Evolutionary conservation across 2,797 vertebrate genomes (phyloP).

Genomic region (Etheostoma perlongum): DNA sequence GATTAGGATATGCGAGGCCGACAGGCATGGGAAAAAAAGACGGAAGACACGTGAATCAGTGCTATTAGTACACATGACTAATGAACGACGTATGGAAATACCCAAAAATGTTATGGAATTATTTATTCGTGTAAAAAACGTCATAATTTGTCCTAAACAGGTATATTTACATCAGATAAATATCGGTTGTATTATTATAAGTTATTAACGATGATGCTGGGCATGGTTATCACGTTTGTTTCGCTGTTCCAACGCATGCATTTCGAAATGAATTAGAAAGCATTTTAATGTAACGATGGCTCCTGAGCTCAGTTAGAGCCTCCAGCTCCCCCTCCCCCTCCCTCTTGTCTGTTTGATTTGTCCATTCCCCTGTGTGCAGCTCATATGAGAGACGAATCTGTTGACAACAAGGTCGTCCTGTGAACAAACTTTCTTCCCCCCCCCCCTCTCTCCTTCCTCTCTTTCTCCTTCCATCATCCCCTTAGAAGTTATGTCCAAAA

Average conservation of each 20-base stretch:
- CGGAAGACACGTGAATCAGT: neutral
- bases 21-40: constrained; percentile 9
- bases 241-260: neutral
- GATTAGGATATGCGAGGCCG: constrained; percentile 29
- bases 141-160: neutral
- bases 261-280: constrained; percentile 15
- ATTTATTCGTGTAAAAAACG: neutral
- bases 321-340: neutral
- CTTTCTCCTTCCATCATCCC: constrained; percentile 55
- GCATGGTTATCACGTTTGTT: neutral
- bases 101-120: too few relatives aligned
- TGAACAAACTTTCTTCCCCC: constrained; percentile 74
- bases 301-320: neutral
- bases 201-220: neutral
- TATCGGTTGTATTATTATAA: neutral
- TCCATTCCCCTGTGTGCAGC: constrained; percentile 66
- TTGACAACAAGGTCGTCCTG: constrained; percentile 83
- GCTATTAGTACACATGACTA: neutral
- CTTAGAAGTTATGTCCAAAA: constrained; percentile 84
- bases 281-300: constrained; percentile 40
- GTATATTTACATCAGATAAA: neutral
- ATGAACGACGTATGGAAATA: too few relatives aligned
- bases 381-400: constrained; percentile 77
- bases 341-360: constrained; percentile 61
- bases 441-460: constrained; percentile 3